phyloP scores from a whole-genome alignment of 2,113 vertebrate species.

The Circaetus gallicus region DNA sequence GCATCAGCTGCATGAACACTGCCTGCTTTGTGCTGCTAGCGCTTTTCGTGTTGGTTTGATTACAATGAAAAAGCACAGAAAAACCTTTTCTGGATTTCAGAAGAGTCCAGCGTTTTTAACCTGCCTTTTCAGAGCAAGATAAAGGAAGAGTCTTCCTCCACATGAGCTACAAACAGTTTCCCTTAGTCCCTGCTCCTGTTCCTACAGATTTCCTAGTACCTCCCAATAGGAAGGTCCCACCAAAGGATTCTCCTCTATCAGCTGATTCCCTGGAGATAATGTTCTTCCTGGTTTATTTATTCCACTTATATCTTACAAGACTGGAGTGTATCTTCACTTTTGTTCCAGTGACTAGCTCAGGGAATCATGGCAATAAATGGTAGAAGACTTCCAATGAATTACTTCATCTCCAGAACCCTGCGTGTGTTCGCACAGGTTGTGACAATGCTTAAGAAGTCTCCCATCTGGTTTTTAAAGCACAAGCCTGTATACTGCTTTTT shows the following conservation, averaged over 20 bases:
- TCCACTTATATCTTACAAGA: neutral
- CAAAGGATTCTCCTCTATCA: neutral
- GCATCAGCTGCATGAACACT: accelerated
- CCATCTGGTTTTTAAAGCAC: neutral
- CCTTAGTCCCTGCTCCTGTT: neutral
- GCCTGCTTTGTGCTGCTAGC: neutral
- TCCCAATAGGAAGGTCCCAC: neutral
- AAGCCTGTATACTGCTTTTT: neutral
- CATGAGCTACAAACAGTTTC: neutral
- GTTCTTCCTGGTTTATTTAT: neutral
- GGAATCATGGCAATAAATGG: neutral
- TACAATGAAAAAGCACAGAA: neutral
- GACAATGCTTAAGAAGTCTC: neutral
- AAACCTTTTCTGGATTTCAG: neutral
- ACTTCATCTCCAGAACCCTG: neutral
- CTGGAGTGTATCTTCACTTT: neutral
- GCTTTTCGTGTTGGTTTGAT: neutral
- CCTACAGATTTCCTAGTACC: neutral
- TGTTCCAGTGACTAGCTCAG: neutral
- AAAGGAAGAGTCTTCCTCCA: neutral
- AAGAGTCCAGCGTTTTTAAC: neutral
- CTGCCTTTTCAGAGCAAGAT: neutral
- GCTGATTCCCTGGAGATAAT: neutral
- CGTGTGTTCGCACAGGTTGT: neutral
- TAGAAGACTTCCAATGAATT: neutral